Conservation (phyloP, 1,140 invertebrate genomes). For the Carposina sasakii region DNA sequence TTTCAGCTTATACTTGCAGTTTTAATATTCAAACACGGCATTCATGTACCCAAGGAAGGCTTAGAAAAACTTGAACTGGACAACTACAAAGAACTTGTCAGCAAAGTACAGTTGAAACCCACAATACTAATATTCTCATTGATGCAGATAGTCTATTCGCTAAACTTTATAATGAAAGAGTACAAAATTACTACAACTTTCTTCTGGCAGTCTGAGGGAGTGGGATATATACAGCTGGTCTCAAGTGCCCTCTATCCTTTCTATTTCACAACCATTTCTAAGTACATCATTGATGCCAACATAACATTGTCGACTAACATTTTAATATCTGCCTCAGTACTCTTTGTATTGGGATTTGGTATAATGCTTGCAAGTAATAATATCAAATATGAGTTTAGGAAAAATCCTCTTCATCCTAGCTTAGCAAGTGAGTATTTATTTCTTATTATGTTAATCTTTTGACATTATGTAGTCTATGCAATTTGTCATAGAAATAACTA, state of each 20-base stretch:
- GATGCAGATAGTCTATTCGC: constrained; percentile 54
- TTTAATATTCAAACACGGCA: constrained; percentile 43
- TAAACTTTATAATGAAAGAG: constrained; percentile 52
- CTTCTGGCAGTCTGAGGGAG: constrained; percentile 63
- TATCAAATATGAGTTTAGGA: constrained; percentile 64
- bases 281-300: constrained; percentile 48
- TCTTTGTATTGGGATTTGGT: constrained; percentile 50
- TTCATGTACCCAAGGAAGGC: constrained; percentile 31
- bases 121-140: constrained; percentile 42
- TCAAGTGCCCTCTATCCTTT: constrained; percentile 57
- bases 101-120: constrained; percentile 41
- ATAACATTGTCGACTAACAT: constrained; percentile 40
- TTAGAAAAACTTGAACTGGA: constrained; percentile 30
- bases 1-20: constrained; percentile 56
- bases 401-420: constrained; percentile 50
- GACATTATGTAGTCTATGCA: no score
- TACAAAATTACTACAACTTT: constrained; percentile 55
- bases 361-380: constrained; percentile 60
- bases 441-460: constrained; percentile 4
- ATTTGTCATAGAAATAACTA: no score
- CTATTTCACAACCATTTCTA: constrained; percentile 56
- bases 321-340: constrained; percentile 38
- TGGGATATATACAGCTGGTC: constrained; percentile 55
- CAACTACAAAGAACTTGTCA: constrained; percentile 33
- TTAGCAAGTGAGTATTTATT: constrained; percentile 47